phyloP scores from a whole-genome alignment of 2,888 invertebrate species.

The Meta bourneti region DNA sequence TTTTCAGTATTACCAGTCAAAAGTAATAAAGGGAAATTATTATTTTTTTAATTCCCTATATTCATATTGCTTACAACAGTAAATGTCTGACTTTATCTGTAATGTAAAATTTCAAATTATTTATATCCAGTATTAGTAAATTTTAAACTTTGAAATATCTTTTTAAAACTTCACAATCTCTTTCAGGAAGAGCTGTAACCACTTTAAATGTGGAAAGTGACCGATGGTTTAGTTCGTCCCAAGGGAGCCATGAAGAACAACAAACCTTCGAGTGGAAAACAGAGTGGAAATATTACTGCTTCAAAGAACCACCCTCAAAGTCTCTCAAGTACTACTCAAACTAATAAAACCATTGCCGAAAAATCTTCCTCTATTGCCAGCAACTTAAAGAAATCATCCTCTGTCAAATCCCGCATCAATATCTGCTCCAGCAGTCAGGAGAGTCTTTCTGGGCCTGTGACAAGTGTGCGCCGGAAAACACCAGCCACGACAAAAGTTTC shows the following conservation, averaged over 20 bases:
- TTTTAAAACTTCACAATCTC: neutral
- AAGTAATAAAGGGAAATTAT: too few relatives aligned
- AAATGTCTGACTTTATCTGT: too few relatives aligned
- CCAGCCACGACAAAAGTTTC: constrained; percentile 38
- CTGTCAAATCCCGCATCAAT: constrained; percentile 32
- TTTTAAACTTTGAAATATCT: too few relatives aligned
- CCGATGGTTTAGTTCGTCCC: constrained; percentile 27
- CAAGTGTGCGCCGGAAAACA: constrained; percentile 59
- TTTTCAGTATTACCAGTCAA: too few relatives aligned
- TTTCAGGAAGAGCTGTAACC: constrained; percentile 11
- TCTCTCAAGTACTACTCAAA: constrained; percentile 12
- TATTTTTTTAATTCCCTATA: too few relatives aligned
- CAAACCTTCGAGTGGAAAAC: constrained; percentile 66
- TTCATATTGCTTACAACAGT: too few relatives aligned
- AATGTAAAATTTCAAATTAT: too few relatives aligned
- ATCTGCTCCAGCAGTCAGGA: constrained; percentile 64
- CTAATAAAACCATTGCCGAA: constrained; percentile 23
- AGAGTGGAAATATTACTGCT: constrained; percentile 63
- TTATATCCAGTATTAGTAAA: too few relatives aligned
- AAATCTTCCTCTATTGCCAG: neutral
- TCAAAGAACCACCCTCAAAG: constrained; percentile 60
- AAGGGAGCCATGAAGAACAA: constrained; percentile 71
- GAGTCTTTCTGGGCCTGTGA: constrained; percentile 49
- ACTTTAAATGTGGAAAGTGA: constrained; percentile 42
- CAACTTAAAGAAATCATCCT: constrained; percentile 18